Conservation (phyloP, 1,140 invertebrate genomes). For the Argopecten irradians region DNA sequence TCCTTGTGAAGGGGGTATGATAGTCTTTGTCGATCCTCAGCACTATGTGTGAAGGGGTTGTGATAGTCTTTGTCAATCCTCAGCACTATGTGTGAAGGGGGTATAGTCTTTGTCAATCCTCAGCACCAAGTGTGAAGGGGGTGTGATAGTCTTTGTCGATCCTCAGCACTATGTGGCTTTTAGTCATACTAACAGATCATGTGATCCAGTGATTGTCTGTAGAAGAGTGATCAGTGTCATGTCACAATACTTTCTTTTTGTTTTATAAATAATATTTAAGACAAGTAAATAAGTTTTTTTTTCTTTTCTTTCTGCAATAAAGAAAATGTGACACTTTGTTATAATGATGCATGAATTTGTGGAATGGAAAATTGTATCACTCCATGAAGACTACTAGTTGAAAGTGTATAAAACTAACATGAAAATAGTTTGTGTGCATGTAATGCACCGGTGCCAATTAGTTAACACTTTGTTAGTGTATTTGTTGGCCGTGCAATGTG, state of each 20-base stretch:
- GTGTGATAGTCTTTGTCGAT: too few species aligned
- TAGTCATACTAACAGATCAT: constrained; percentile 10
- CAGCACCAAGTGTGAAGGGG: too few species aligned
- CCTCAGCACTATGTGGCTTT: not conserved
- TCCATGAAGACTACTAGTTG: not conserved
- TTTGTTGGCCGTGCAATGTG: not conserved
- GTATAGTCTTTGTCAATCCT: too few species aligned
- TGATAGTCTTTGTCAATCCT: not conserved
- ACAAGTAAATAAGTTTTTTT: not conserved
- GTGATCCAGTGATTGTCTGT: not conserved
- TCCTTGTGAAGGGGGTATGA: too few species aligned
- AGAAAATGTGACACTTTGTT: not conserved
- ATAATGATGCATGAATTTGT: not conserved
- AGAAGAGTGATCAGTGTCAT: not conserved
- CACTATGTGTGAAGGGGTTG: not conserved
- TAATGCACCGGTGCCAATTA: not conserved
- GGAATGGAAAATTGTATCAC: not conserved
- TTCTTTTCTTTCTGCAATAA: not conserved
- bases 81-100: too few species aligned
- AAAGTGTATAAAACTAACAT: not conserved
- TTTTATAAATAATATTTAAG: not conserved
- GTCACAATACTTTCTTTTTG: not conserved
- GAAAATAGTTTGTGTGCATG: not conserved
- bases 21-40: too few species aligned
- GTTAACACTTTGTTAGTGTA: not conserved